These are phyloP conservation scores for Crotalus helleri DNA, from an alignment of 2,113 vertebrate species.

Conservation along the genomic window DNA sequence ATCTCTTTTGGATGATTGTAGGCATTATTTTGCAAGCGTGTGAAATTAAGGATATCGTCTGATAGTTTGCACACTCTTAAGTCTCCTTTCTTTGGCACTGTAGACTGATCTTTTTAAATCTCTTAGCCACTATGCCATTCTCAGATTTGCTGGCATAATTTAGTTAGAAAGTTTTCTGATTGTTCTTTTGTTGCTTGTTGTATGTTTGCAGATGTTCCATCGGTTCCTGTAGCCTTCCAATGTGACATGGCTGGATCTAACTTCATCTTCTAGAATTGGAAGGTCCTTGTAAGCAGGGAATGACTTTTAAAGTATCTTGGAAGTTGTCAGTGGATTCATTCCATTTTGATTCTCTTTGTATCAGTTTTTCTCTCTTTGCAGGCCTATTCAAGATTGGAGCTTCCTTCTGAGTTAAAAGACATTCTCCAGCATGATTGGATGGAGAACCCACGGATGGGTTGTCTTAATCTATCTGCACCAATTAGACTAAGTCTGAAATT, in stretches of 20 bases:
- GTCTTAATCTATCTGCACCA: too few relatives aligned
- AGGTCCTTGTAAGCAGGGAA: not conserved
- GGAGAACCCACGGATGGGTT: too few relatives aligned
- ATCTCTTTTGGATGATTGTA: not conserved
- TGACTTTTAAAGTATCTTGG: not conserved
- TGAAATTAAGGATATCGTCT: not conserved
- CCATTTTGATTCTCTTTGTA: not conserved
- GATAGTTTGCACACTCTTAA: not conserved
- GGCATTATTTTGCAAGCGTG: not conserved
- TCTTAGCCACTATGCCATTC: not conserved
- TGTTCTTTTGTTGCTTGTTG: not conserved
- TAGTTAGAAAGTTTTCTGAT: not conserved
- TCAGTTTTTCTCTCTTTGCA: not conserved
- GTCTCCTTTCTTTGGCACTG: not conserved
- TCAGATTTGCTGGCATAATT: not conserved
- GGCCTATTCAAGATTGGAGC: not conserved
- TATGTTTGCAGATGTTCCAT: not conserved
- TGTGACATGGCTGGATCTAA: not conserved
- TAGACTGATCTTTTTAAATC: not conserved
- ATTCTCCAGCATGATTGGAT: too few relatives aligned
- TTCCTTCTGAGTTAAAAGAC: not conserved
- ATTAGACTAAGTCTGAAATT: too few relatives aligned
- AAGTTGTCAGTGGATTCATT: not conserved
- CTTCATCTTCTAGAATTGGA: not conserved
- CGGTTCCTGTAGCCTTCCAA: not conserved